Evolutionary conservation across 2,113 vertebrate genomes (phyloP).

Genomic region (Edolisoma coerulescens): DNA sequence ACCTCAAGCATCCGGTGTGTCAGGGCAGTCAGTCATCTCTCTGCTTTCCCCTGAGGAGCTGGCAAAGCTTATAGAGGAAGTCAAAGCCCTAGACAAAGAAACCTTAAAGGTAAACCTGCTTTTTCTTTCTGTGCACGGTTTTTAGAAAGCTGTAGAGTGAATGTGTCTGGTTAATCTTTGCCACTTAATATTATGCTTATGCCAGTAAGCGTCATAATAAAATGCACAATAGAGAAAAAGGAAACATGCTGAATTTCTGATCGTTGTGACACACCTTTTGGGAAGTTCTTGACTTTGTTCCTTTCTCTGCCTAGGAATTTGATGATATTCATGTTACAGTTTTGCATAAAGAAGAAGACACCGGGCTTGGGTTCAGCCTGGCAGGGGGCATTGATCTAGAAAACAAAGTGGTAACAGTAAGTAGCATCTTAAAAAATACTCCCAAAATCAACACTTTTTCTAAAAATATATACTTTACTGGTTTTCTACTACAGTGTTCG

Average conservation of each 20-base stretch:
- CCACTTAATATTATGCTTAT: background rate
- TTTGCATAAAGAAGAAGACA: slow-evolving; percentile 91
- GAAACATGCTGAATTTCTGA: background rate
- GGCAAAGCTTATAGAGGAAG: slow-evolving; percentile 84
- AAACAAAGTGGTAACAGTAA: slow-evolving; percentile 86
- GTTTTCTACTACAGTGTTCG: background rate
- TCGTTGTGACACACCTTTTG: background rate
- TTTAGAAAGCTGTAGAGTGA: background rate
- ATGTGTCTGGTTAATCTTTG: background rate
- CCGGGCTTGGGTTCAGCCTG: slow-evolving; percentile 90
- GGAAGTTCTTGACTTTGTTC: background rate
- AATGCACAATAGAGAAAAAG: background rate
- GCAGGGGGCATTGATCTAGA: slow-evolving; percentile 91
- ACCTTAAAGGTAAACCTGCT: slow-evolving; percentile 79
- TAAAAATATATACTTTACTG: background rate
- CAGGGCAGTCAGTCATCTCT: slow-evolving; percentile 84
- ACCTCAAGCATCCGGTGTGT: slow-evolving; percentile 32
- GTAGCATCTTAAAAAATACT: slow-evolving; percentile 10
- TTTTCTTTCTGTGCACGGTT: background rate
- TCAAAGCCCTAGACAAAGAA: slow-evolving; percentile 82
- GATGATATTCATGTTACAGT: slow-evolving; percentile 88
- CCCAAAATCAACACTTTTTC: background rate
- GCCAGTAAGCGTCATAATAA: background rate
- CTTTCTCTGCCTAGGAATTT: slow-evolving; percentile 78
- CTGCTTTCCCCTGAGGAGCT: slow-evolving; percentile 83